Base-by-base conservation (phyloP, 2,888 invertebrate species). In the Drosophila conformis region DNA sequence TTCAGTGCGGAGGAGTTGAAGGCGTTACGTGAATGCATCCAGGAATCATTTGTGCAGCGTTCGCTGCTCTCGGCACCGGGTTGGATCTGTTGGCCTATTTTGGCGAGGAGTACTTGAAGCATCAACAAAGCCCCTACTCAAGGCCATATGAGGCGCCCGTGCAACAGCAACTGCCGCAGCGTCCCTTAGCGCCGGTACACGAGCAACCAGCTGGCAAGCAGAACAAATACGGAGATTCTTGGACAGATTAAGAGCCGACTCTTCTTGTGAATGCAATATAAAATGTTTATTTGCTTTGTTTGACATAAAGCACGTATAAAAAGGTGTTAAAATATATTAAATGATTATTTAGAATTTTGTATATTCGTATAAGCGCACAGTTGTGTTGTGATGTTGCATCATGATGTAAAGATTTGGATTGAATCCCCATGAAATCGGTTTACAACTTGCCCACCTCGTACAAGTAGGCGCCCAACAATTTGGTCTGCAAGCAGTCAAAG, bases 401-500 rank as follows among this genome's bases (percentile, higher is more conserved):
- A 52, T 65, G 52, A 49, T 65, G 69, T 61, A 21, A 21, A n/a
- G 11, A 36, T n/a, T 52, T 10, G 60, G 33, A 69, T 65, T 42
- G 15, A 35, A 29, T 49, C 49, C 58, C 33, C 8, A 35, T 35
- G 2, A 33, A 56, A 38, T 56, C 11, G 21, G 49, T 56, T 62
- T 86, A 74, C 67, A 92, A 76, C 64, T 90, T 82, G 38, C 92
- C 92, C 29, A 93, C 90, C 94, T 99, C 98, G 90, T 96, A 95
- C 71, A 98, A 93, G 93, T 99, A 99, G 29, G 98, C 97, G 38
- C 97, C 98, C 87, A 99, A 94, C 63, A 98, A 94, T 94, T 99
- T 99, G 2, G 97, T 97, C 97, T 98, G 94, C 13, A 73, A 63
- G 27, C 8, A 6, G n/a, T 60, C 4, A 68, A 59, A 38, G 21